These are phyloP conservation scores for Melanotaenia parkinsoni DNA, from an alignment of 2,797 vertebrate genomes.

Conservation along the genomic window DNA sequence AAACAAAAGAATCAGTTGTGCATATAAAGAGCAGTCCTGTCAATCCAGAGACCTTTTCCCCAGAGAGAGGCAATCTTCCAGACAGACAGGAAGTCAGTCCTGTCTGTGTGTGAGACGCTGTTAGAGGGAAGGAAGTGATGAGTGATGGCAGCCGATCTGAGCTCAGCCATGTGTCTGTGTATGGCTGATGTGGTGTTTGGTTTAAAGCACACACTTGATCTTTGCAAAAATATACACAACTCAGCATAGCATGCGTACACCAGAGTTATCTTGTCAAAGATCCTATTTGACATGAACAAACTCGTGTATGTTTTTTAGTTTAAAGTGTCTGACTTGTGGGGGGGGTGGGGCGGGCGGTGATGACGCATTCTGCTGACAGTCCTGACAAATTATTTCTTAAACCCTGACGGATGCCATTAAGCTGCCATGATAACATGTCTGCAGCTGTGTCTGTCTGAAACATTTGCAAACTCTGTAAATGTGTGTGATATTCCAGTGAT, in stretches of 20 bases:
- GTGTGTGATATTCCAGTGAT: slow-evolving; percentile 22
- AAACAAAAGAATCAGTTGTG: slow-evolving; percentile 20
- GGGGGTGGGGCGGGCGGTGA: slow-evolving; percentile 3
- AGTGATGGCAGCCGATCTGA: slow-evolving; percentile 67
- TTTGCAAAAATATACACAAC: slow-evolving; percentile 41
- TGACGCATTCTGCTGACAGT: slow-evolving; percentile 36
- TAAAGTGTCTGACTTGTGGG: slow-evolving; percentile 8
- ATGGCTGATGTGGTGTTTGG: slow-evolving; percentile 48
- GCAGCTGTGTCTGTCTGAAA: slow-evolving; percentile 37
- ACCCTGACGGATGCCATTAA: slow-evolving; percentile 21
- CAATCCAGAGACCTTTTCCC: slow-evolving; percentile 55
- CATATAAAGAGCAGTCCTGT: slow-evolving; percentile 47
- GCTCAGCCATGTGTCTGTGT: slow-evolving; percentile 41
- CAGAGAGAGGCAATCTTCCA: slow-evolving; percentile 60
- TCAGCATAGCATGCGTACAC: slow-evolving; percentile 19
- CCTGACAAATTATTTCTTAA: slow-evolving; percentile 41
- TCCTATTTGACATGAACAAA: slow-evolving; percentile 39
- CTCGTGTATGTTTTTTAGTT: slow-evolving; percentile 34
- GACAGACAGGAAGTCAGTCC: slow-evolving; percentile 72
- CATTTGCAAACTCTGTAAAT: background rate
- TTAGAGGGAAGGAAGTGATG: slow-evolving; percentile 62
- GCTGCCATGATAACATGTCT: slow-evolving; percentile 26
- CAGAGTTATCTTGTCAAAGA: slow-evolving; percentile 26
- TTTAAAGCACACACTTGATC: slow-evolving; percentile 56
- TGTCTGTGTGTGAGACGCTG: slow-evolving; percentile 50